Conservation (phyloP, 2,113 vertebrate species). For the Grantiella picta region DNA sequence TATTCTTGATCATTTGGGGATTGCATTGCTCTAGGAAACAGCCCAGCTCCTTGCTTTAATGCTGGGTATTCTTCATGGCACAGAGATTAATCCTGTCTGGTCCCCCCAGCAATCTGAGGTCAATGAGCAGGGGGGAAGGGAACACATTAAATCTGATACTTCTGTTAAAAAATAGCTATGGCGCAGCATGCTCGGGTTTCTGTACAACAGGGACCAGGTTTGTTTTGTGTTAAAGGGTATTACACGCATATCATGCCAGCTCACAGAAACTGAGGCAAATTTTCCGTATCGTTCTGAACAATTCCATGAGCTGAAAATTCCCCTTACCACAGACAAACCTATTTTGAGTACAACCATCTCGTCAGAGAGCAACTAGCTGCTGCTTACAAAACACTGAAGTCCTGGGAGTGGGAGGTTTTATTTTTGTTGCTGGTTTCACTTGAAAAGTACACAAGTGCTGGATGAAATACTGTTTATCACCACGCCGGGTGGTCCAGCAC, state of each 20-base stretch:
- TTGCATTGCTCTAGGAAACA: neutral
- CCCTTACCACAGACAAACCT: neutral
- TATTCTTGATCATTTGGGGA: neutral
- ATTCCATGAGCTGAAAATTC: neutral
- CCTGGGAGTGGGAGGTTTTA: slow-evolving; percentile 37
- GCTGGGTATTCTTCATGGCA: neutral
- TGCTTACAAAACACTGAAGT: slow-evolving; percentile 26
- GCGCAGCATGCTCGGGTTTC: slow-evolving; percentile 13
- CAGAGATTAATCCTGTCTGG: neutral
- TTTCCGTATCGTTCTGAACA: neutral
- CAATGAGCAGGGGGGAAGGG: neutral
- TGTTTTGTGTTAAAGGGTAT: neutral
- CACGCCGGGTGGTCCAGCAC: neutral
- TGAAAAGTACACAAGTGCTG: neutral
- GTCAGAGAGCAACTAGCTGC: neutral
- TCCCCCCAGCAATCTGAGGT: neutral
- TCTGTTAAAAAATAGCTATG: slow-evolving; percentile 42
- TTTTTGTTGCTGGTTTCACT: neutral
- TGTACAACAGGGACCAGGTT: rapidly evolving
- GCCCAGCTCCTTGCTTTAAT: neutral
- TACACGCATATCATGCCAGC: neutral
- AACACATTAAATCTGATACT: slow-evolving; percentile 25
- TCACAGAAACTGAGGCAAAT: neutral
- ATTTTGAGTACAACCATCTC: slow-evolving; percentile 4
- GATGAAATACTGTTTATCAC: neutral